Evolutionary conservation across 2,113 vertebrate genomes (phyloP).

Genomic region (Notothenia coriiceps): DNA sequence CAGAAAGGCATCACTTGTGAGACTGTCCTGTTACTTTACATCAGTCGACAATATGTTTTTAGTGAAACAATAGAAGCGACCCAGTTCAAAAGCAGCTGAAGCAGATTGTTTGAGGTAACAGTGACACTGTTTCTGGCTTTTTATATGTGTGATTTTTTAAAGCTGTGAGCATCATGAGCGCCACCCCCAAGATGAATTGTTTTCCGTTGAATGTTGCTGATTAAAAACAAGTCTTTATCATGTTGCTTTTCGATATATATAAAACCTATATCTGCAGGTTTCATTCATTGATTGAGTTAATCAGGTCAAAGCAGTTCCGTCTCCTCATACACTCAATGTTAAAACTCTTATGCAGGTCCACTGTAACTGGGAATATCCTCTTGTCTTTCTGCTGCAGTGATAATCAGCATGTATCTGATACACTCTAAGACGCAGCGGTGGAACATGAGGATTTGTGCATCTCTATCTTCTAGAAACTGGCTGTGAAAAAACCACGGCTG

Average conservation of each 20-base stretch:
- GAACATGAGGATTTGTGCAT: not conserved
- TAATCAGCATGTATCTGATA: not conserved
- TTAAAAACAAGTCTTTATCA: not conserved
- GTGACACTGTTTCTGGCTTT: not conserved
- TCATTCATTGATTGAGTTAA: conserved; percentile 11
- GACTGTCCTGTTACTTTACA: not conserved
- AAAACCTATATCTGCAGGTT: not conserved
- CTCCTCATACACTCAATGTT: not conserved
- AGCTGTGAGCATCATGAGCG: not conserved
- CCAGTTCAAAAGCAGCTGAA: not conserved
- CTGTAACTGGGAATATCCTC: not conserved
- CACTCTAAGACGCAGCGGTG: not conserved
- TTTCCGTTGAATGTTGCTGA: too few species aligned
- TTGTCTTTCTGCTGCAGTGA: not conserved
- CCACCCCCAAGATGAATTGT: not conserved
- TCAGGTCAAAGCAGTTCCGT: conserved; percentile 8
- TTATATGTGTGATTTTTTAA: not conserved
- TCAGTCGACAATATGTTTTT: not conserved
- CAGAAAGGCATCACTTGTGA: not conserved
- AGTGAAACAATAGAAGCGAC: not conserved
- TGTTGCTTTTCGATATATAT: not conserved
- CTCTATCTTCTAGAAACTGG: not conserved
- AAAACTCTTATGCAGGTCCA: not conserved
- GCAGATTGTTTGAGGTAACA: not conserved
- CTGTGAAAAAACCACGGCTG: conserved; percentile 13